A percentile compares a stretch with the other conserved stretches of the same genome.
These are phyloP conservation scores for Venturia canescens DNA, from an alignment of 1,140 invertebrate genomes.

Conservation along the genomic window DNA sequence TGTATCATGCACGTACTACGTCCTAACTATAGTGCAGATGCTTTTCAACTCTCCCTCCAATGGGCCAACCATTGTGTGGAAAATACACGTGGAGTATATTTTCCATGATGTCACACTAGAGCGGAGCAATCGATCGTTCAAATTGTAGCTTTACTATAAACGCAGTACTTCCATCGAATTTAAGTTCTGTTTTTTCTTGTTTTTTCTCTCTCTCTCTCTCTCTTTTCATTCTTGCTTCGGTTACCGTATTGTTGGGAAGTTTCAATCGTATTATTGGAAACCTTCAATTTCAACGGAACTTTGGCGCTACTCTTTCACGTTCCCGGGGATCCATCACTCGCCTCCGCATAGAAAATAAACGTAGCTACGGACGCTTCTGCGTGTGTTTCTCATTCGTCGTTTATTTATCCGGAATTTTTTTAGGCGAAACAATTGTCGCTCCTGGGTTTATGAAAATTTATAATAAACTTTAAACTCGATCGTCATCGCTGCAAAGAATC, in stretches of 20 bases:
- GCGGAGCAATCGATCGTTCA: too few species aligned
- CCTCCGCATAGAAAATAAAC: too few species aligned
- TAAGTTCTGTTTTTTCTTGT: not conserved
- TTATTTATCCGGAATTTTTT: too few species aligned
- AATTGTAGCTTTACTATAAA: not conserved
- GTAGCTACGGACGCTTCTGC: too few species aligned
- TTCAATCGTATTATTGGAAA: conserved; percentile 4
- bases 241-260: not conserved
- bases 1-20: not conserved
- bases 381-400: too few species aligned
- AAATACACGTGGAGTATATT: not conserved
- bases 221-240: not conserved
- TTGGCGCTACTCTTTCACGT: not conserved
- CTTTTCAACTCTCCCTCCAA: not conserved
- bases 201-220: not conserved
- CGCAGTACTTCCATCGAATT: not conserved
- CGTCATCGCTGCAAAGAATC: not conserved
- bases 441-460: too few species aligned
- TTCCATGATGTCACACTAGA: not conserved
- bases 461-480: too few species aligned
- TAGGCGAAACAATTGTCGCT: too few species aligned
- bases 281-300: too few species aligned
- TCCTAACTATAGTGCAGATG: not conserved
- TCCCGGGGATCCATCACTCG: too few species aligned
- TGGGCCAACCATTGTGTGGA: not conserved